A percentile compares a stretch with the other conserved stretches of the same genome.
These are phyloP conservation scores for Apamea monoglypha DNA, from an alignment of 2,888 invertebrate species.

Conservation along the genomic window DNA sequence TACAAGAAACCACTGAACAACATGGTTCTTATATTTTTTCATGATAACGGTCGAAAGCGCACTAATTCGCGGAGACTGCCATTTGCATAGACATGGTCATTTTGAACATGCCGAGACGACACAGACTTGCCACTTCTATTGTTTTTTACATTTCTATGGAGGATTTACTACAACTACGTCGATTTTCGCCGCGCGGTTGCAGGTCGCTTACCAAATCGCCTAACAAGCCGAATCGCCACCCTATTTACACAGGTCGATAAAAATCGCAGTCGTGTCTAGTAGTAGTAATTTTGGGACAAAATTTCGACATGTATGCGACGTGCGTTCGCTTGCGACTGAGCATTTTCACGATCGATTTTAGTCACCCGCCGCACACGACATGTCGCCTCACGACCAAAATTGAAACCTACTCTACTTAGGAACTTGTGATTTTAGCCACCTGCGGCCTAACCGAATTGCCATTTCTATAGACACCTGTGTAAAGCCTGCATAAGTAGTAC, in stretches of 20 bases:
- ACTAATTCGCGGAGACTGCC: too few relatives aligned
- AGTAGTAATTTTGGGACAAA: not conserved
- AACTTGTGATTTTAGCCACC: not conserved
- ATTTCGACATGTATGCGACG: not conserved
- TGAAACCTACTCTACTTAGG: not conserved
- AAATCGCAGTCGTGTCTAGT: not conserved
- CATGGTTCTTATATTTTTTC: too few relatives aligned
- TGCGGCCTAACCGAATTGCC: too few relatives aligned
- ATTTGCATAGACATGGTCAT: too few relatives aligned
- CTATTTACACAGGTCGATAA: not conserved
- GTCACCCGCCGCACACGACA: not conserved
- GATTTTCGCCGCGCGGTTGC: not conserved
- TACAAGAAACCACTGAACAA: too few relatives aligned
- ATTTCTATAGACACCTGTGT: not conserved
- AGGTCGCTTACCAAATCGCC: not conserved
- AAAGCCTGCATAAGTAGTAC: not conserved
- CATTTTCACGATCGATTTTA: not conserved
- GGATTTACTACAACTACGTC: not conserved
- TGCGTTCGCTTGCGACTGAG: not conserved
- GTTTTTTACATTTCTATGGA: too few relatives aligned
- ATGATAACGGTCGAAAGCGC: too few relatives aligned
- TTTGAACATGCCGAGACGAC: too few relatives aligned
- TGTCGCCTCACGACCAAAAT: not conserved
- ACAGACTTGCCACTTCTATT: too few relatives aligned
- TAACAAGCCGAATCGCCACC: not conserved